These are phyloP conservation scores for Drosophila leonis DNA, from an alignment of 2,888 invertebrate species.

Conservation along the genomic window DNA sequence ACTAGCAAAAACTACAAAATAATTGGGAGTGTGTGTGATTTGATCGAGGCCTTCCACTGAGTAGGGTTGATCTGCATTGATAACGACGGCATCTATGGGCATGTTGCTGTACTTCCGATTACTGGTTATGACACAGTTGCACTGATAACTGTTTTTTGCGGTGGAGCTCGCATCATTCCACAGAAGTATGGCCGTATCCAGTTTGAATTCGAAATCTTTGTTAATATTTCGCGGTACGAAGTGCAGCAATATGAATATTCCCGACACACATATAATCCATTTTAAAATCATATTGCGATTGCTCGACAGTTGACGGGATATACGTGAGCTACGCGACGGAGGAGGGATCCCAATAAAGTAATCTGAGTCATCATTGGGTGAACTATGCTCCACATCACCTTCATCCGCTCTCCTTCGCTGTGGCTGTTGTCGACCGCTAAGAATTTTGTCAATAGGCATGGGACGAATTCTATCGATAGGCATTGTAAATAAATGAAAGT, in stretches of 20 bases:
- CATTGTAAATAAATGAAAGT: background rate
- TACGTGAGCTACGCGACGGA: constrained; percentile 38
- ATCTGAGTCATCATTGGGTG: background rate
- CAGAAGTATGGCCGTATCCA: constrained; percentile 35
- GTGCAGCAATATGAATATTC: constrained; percentile 12
- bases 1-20: constrained; percentile 43
- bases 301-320: constrained; percentile 15
- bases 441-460: constrained; percentile 22
- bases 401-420: background rate
- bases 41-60: constrained; percentile 18
- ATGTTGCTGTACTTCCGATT: constrained; percentile 5
- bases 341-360: constrained; percentile 27
- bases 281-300: constrained; percentile 14
- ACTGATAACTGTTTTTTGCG: constrained; percentile 20
- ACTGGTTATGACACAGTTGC: constrained; percentile 55
- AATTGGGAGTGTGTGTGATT: constrained; percentile 17
- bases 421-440: constrained; percentile 21
- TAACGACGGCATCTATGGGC: constrained; percentile 55
- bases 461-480: constrained; percentile 1
- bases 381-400: background rate
- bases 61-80: constrained; percentile 53
- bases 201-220: accelerated
- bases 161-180: constrained; percentile 48
- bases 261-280: constrained; percentile 9
- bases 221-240: constrained; percentile 13